Base-by-base conservation (phyloP, 2,797 vertebrate genomes). In the Poliocrania exsul region DNA sequence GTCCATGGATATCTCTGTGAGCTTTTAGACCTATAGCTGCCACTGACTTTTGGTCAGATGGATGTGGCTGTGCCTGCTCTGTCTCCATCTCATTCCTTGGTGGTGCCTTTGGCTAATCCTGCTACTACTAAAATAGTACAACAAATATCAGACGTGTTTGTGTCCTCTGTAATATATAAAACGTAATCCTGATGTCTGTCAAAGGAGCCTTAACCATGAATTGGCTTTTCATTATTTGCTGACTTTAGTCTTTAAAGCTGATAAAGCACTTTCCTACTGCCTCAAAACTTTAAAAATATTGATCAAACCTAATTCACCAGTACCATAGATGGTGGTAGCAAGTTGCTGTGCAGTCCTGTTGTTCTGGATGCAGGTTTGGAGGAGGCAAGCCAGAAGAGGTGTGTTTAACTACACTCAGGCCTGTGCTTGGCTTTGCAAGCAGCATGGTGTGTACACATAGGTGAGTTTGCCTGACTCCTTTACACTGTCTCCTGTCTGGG, bases 1-100 rank as follows among this genome's bases (percentile, higher is more conserved):
- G 18, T 20, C 8, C 18, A 0, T 10, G 24, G 16, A 7, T 49
- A 6, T 42, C 44, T 54, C 0, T 49, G 44, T 25, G 40, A 35
- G 49, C 40, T 61, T 49, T 57, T 57, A 42, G 62, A 65, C 4
- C 50, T 16, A 1, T 3, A 28, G 44, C 25, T 65, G 11, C 69
- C 9, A 2, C 26, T 6, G 44, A 33, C 13, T 37, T 84, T 81
- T 40, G 69, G 46, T 83, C 73, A 54, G 38, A 9, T 58, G 71
- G 60, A 66, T 35, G 37, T 66, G 66, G 23, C 54, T 57, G 0
- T 69, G 28, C 28, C 47, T 77, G 28, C 3, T 70, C 67, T 82
- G 40, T 44, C 12, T 91, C 64, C 16, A 3, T 65, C 33, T 65
- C 3, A 1, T 58, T 81, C 31, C 29, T 26, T 66, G 20, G 19